A percentile compares a stretch with the other conserved stretches of the same genome.
Conservation (phyloP, 1,140 invertebrate species). For the Pteromalus puparum region DNA sequence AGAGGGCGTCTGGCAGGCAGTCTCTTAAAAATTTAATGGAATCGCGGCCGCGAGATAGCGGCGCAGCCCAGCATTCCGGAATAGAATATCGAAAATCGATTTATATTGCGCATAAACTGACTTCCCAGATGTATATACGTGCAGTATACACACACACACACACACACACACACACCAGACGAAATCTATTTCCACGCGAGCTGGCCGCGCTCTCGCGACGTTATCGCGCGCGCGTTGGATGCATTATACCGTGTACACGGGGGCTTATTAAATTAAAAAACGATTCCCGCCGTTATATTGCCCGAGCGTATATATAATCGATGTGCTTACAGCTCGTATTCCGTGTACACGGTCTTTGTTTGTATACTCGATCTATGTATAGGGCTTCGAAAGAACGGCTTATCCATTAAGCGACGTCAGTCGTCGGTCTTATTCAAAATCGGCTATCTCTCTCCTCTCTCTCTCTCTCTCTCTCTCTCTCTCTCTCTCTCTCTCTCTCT, state of each 20-base stretch:
- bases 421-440: neutral
- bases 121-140: neutral
- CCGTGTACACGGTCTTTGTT: neutral
- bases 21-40: slow-evolving; percentile 33
- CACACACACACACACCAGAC: neutral
- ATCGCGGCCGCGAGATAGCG: slow-evolving; percentile 2
- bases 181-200: slow-evolving; percentile 22
- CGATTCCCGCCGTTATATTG: slow-evolving; percentile 6
- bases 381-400: too few species aligned
- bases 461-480: neutral
- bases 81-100: slow-evolving; percentile 44
- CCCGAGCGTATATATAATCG: neutral
- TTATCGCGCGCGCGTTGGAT: slow-evolving; percentile 6
- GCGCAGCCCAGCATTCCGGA: neutral
- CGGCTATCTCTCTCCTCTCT: too few species aligned
- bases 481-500: neutral
- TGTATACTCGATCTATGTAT: too few species aligned
- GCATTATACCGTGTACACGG: neutral
- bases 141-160: neutral
- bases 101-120: slow-evolving; percentile 26
- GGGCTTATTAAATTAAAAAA: slow-evolving; percentile 36
- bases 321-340: neutral
- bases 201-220: neutral
- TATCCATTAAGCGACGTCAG: too few species aligned
- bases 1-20: too few species aligned